Conservation (phyloP, 2,113 vertebrate genomes). For the Trichomycterus rosablanca region DNA sequence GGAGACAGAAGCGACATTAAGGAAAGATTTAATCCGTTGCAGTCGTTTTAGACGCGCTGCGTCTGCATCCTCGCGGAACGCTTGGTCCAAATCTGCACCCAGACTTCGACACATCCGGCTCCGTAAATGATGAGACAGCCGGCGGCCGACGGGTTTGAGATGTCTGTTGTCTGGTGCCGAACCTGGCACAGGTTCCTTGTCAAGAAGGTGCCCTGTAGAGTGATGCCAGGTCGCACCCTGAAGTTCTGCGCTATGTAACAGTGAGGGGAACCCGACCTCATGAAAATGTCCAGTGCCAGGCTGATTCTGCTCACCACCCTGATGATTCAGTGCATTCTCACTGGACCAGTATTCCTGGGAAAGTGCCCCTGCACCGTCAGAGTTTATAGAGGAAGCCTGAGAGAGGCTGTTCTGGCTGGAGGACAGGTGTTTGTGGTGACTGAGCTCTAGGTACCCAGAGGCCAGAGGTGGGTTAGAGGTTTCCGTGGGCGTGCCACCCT, state of each 20-base stretch:
- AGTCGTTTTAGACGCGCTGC: conserved; percentile 55
- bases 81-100: conserved; percentile 61
- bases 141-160: neutral
- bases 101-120: conserved; percentile 66
- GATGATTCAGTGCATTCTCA: conserved; percentile 29
- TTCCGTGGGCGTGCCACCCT: conserved; percentile 33
- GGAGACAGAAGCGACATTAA: conserved; percentile 60
- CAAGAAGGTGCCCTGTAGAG: conserved; percentile 47
- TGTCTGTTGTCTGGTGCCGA: neutral
- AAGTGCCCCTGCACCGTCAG: conserved; percentile 17
- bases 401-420: conserved; percentile 43
- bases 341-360: conserved; percentile 35
- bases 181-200: conserved; percentile 21
- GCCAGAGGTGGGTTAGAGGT: neutral
- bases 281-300: neutral
- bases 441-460: neutral
- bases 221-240: conserved; percentile 38
- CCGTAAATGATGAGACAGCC: conserved; percentile 40
- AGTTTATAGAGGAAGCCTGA: conserved; percentile 5
- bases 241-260: neutral
- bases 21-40: conserved; percentile 60
- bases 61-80: conserved; percentile 47
- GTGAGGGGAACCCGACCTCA: neutral
- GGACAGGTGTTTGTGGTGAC: rapidly evolving
- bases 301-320: neutral